Percentiles rank a stretch among this genome's conserved stretches.
phyloP scores from a whole-genome alignment of 2,888 invertebrate species.

The Diarsia mendica region DNA sequence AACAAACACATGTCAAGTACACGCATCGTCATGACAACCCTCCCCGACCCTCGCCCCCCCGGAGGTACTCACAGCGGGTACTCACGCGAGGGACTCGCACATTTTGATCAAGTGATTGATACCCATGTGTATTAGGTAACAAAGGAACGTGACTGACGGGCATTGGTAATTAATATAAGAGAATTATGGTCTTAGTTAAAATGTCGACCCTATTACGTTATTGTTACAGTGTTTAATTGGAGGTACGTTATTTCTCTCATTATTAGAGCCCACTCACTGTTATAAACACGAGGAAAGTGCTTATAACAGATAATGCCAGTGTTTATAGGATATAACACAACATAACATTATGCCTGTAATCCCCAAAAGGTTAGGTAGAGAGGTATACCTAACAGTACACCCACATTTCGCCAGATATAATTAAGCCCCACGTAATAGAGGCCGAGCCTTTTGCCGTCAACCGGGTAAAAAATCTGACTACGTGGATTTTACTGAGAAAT shows the following conservation, averaged over 20 bases:
- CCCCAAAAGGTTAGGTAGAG: not conserved
- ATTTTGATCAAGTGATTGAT: slow-evolving; percentile 61
- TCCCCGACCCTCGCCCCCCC: not conserved
- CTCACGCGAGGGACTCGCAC: slow-evolving; percentile 28
- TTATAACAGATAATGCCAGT: too few relatives aligned
- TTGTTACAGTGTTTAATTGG: not conserved
- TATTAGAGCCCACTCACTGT: not conserved
- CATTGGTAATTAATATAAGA: slow-evolving; percentile 23
- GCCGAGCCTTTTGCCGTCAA: too few relatives aligned
- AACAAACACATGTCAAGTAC: slow-evolving; percentile 60
- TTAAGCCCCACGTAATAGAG: too few relatives aligned
- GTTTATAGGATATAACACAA: not conserved
- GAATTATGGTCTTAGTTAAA: slow-evolving; percentile 23
- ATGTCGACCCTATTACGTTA: not conserved
- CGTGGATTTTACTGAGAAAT: too few relatives aligned
- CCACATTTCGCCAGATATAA: too few relatives aligned
- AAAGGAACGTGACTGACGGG: slow-evolving; percentile 24
- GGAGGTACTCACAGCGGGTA: slow-evolving; percentile 19
- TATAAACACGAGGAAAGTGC: not conserved
- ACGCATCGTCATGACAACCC: slow-evolving; percentile 54
- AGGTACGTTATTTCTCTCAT: not conserved
- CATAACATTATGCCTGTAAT: not conserved
- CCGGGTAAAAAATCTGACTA: too few relatives aligned
- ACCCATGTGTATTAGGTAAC: slow-evolving; percentile 48
- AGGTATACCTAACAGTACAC: too few relatives aligned